Evolutionary conservation across 2,797 vertebrate genomes (phyloP), one percentile per base, ranked within the genome.

Genomic region (Tolypeutes matacus): DNA sequence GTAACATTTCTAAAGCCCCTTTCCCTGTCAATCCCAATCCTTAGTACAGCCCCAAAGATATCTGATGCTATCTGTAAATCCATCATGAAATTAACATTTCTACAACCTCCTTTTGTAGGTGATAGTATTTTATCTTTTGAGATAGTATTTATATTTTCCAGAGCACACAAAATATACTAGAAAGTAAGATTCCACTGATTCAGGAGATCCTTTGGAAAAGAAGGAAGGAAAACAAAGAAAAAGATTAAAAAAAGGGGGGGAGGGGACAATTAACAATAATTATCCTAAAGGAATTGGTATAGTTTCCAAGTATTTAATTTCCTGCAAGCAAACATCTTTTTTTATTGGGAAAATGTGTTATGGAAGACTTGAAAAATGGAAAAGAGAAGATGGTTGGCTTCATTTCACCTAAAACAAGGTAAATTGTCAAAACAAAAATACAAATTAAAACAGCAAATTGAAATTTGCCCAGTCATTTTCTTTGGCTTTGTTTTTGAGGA

Each of bases 271-370:
- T 83, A 95, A 21, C 73, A 85, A 76, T 87, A 90, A 90, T 36
- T 17, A 80, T 21, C 25, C 51, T 72, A 15, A 76, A 53, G 5
- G 34, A 93, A 93, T 25, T 78, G 73, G 14, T 56, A 62, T 60
- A 27, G 34, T 75, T 96, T 94, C 67, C 23, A 96, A 86, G 49
- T 72, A 56, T 91, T 85, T 89, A 76, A 80, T 89, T 80, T 84
- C 53, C 31, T 80, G 21, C 14, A 93, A 91, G 72, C 7, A 96
- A 86, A 9, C 21, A 78, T 51, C 34, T 90, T 85, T 46, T 46
- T 94, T 67, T 75, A 49, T 69, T 53, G n/a, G 72, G 46, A 70
- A 70, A 42, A 70, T 15, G 25, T 72, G 13, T 78, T 85, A 69
- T 1, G 58, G 25, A 8, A 15, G 15, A 83, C 36, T 20, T 70